phyloP scores from a whole-genome alignment of 2,888 invertebrate species.

The Rhingia campestris region DNA sequence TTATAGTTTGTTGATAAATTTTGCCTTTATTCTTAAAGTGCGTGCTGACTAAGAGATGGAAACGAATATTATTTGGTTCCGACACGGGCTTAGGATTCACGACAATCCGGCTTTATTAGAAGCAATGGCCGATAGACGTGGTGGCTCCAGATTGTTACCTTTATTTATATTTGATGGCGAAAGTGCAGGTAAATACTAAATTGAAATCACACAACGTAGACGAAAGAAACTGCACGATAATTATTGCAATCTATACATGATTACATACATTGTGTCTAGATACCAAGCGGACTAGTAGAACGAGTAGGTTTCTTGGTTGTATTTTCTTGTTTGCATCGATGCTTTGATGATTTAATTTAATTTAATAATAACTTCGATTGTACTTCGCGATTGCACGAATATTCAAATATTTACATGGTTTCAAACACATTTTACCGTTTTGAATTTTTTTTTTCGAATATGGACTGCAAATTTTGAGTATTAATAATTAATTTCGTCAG shows the following conservation, averaged over 20 bases:
- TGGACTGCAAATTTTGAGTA: too few species aligned
- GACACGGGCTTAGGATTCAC: slow-evolving; percentile 88
- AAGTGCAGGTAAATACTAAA: slow-evolving; percentile 85
- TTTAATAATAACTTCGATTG: too few species aligned
- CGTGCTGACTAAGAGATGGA: slow-evolving; percentile 42
- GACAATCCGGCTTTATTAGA: slow-evolving; percentile 87
- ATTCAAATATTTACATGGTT: too few species aligned
- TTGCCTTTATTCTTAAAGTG: not conserved
- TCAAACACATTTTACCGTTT: too few species aligned
- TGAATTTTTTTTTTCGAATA: too few species aligned
- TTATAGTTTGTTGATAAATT: not conserved
- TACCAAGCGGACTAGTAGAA: too few species aligned
- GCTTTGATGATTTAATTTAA: too few species aligned
- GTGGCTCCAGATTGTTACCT: slow-evolving; percentile 84
- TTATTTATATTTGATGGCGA: slow-evolving; percentile 90
- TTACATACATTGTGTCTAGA: too few species aligned
- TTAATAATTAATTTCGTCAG: too few species aligned
- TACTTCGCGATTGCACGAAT: too few species aligned
- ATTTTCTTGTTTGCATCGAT: too few species aligned
- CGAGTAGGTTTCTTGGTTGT: too few species aligned
- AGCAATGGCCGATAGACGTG: slow-evolving; percentile 82
- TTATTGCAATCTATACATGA: not conserved
- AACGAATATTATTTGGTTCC: slow-evolving; percentile 87
- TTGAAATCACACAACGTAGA: not conserved
- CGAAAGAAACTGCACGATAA: not conserved